phyloP scores from a whole-genome alignment of 64 coral and sea anemone genomes.

The Montipora efflorescens region DNA sequence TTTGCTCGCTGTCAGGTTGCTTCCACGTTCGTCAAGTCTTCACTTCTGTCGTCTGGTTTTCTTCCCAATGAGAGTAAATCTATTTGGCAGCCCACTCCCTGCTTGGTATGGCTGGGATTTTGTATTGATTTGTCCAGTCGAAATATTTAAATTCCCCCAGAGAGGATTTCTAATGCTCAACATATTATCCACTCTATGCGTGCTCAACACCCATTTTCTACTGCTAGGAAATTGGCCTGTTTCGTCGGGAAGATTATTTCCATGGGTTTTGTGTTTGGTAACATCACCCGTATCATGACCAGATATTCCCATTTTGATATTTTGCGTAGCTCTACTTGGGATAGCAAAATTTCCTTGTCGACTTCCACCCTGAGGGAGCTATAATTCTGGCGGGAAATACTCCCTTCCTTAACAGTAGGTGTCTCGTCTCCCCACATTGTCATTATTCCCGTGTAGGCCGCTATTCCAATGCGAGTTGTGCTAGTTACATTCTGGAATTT shows the following conservation, averaged over 20 bases:
- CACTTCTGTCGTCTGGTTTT: too few species aligned
- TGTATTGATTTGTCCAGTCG: too few species aligned
- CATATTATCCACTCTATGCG: background rate
- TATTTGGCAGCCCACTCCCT: too few species aligned
- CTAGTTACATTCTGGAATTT: background rate
- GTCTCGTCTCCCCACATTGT: background rate
- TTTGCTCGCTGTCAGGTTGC: too few species aligned
- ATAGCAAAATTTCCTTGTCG: conserved; percentile 9
- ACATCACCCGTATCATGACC: background rate
- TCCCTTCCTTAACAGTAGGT: background rate
- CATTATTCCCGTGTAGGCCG: background rate
- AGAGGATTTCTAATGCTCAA: too few species aligned
- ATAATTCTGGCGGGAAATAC: background rate
- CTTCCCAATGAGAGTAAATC: too few species aligned
- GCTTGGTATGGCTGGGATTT: too few species aligned
- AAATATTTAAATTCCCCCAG: too few species aligned
- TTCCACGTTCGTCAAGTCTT: too few species aligned
- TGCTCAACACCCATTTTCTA: background rate
- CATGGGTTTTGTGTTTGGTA: background rate
- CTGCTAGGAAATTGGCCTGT: background rate
- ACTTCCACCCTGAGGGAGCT: background rate
- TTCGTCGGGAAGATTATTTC: conserved; percentile 9
- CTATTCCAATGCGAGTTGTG: conserved; percentile 7
- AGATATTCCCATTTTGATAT: conserved; percentile 1
- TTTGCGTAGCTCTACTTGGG: background rate